Conservation (phyloP, 2,888 invertebrate species). For the Ditula angustiorana region DNA sequence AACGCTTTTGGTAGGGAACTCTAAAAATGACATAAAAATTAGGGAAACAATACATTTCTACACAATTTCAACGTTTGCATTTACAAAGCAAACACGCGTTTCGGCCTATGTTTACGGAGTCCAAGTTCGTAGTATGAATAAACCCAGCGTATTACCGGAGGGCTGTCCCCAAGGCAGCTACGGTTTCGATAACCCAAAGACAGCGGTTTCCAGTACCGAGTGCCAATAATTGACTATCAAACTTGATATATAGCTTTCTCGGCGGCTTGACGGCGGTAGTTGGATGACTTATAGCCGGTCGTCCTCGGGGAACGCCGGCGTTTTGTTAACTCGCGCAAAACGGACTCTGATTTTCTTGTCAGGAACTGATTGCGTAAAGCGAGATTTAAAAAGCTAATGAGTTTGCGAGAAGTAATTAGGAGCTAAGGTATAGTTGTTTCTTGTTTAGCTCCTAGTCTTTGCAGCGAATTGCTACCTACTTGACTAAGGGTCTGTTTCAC, state of each 20-base stretch:
- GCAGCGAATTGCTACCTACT: background rate
- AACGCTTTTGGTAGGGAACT: too few species aligned
- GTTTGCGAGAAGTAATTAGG: conserved; percentile 24
- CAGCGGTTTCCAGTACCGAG: conserved; percentile 73
- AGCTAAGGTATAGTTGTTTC: background rate
- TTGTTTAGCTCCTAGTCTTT: background rate
- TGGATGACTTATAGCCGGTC: conserved; percentile 73
- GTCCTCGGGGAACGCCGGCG: conserved; percentile 66
- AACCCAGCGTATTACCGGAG: conserved; percentile 60
- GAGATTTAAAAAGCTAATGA: conserved; percentile 33
- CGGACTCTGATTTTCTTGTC: conserved; percentile 52
- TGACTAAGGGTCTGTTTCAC: too few species aligned
- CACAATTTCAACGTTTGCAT: background rate
- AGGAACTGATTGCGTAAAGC: conserved; percentile 33
- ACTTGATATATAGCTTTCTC: conserved; percentile 80
- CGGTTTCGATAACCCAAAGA: conserved; percentile 69
- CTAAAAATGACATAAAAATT: too few species aligned
- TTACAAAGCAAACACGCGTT: background rate
- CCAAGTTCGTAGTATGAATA: conserved; percentile 59
- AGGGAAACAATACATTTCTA: too few species aligned
- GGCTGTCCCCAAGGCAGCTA: conserved; percentile 59
- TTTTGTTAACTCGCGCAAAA: conserved; percentile 64
- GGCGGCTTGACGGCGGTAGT: conserved; percentile 74
- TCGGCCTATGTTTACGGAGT: background rate
- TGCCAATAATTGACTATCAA: conserved; percentile 84